A percentile compares a stretch with the other conserved stretches of the same genome.
phyloP scores from a whole-genome alignment of 2,888 invertebrate species.

The Timandra comae region DNA sequence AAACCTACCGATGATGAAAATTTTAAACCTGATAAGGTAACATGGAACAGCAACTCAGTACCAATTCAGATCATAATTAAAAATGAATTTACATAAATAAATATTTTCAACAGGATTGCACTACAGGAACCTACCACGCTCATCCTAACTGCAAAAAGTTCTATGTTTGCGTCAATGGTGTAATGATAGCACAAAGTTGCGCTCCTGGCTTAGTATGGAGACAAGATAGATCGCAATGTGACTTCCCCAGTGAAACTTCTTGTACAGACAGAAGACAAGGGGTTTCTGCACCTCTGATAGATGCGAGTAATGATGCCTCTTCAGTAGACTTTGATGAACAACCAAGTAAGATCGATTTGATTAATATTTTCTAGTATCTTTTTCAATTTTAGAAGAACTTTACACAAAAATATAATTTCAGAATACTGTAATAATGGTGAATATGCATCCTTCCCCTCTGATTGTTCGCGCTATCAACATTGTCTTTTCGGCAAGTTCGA shows the following conservation, averaged over 20 bases:
- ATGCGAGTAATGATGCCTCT: conserved; percentile 35
- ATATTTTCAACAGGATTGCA: conserved; percentile 61
- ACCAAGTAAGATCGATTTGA: conserved; percentile 17
- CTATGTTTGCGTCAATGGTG: conserved; percentile 86
- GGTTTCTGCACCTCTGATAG: conserved; percentile 36
- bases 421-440: conserved; percentile 78
- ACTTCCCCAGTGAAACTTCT: conserved; percentile 82
- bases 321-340: conserved; percentile 32
- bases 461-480: conserved; percentile 84
- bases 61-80: too few species aligned
- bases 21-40: conserved; percentile 48
- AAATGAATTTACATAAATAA: neutral
- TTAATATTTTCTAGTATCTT: neutral
- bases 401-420: too few species aligned
- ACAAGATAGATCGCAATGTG: conserved; percentile 80
- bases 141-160: conserved; percentile 85
- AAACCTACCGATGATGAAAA: conserved; percentile 37
- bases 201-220: conserved; percentile 87
- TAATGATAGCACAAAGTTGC: conserved; percentile 82
- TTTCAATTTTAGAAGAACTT: too few species aligned
- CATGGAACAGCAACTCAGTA: conserved; percentile 1
- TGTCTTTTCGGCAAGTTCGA: conserved; percentile 88
- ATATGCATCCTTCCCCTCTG: conserved; percentile 79
- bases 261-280: conserved; percentile 68
- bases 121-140: conserved; percentile 85